Percentiles rank a stretch among this genome's conserved stretches.
phyloP scores from a whole-genome alignment of 2,113 vertebrate species.

The Scartelaos histophorus region DNA sequence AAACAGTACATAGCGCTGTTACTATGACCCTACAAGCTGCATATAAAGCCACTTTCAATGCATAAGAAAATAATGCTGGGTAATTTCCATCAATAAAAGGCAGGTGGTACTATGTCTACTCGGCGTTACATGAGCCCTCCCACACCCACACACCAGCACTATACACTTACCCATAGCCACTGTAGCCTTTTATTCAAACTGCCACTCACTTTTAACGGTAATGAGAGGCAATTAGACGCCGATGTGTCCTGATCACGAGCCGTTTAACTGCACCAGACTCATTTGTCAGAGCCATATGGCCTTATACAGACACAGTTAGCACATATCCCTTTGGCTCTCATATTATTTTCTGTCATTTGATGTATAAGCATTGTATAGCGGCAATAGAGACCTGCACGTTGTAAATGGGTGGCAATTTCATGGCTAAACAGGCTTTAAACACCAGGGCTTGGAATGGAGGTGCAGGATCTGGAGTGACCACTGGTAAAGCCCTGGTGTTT shows the following conservation, averaged over 20 bases:
- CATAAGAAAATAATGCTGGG: too few species aligned
- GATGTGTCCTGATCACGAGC: slow-evolving; percentile 74
- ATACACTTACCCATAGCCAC: slow-evolving; percentile 39
- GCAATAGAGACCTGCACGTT: slow-evolving; percentile 46
- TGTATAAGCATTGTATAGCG: slow-evolving; percentile 10
- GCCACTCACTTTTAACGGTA: slow-evolving; percentile 76
- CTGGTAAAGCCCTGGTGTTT: slow-evolving; percentile 30
- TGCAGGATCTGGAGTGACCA: slow-evolving; percentile 17
- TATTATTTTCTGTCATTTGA: slow-evolving; percentile 27
- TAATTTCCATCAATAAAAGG: not conserved
- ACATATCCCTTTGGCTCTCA: slow-evolving; percentile 29
- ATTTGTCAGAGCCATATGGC: slow-evolving; percentile 62
- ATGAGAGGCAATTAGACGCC: slow-evolving; percentile 76
- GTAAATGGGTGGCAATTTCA: slow-evolving; percentile 52
- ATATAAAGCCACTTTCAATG: too few species aligned
- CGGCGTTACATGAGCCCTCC: not conserved
- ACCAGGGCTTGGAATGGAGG: slow-evolving; percentile 38
- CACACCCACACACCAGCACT: slow-evolving; percentile 4
- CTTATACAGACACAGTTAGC: slow-evolving; percentile 43
- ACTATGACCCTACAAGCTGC: too few species aligned
- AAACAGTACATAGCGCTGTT: too few species aligned
- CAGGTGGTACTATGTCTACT: not conserved
- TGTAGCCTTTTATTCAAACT: slow-evolving; percentile 61
- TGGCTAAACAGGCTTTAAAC: slow-evolving; percentile 50
- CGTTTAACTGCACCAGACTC: slow-evolving; percentile 68